These are phyloP conservation scores for Argyresthia albistria DNA, from an alignment of 2,888 invertebrate genomes.

Conservation along the genomic window DNA sequence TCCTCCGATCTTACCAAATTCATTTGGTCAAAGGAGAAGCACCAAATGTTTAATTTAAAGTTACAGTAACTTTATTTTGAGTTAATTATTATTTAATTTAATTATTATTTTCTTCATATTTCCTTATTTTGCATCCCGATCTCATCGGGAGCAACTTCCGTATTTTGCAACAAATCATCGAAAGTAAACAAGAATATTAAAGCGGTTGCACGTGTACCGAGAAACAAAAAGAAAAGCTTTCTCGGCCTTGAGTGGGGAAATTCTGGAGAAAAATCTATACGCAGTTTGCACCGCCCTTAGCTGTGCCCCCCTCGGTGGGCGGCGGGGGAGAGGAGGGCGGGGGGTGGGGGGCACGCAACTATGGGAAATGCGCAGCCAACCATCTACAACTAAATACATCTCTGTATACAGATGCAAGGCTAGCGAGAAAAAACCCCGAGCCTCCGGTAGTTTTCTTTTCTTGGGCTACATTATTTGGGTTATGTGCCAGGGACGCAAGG, in stretches of 20 bases:
- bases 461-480: not conserved
- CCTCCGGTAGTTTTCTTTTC: not conserved
- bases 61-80: not conserved
- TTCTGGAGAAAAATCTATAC: slow-evolving; percentile 51
- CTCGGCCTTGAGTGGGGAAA: slow-evolving; percentile 35
- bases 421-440: slow-evolving; percentile 1
- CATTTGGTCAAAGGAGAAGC: not conserved
- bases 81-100: not conserved
- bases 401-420: not conserved
- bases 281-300: slow-evolving; percentile 13
- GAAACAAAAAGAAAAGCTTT: slow-evolving; percentile 20
- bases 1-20: no score
- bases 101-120: not conserved
- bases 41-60: not conserved
- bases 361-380: slow-evolving; percentile 14
- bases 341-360: not conserved
- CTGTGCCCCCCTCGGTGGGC: not conserved
- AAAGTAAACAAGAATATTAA: not conserved
- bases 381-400: not conserved
- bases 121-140: not conserved
- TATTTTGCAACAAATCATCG: not conserved
- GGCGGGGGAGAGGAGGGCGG: not conserved
- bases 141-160: not conserved
- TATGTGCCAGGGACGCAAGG: not conserved
- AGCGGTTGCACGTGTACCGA: slow-evolving; percentile 4